Evolutionary conservation across 1,140 invertebrate species (phyloP), one percentile per base, ranked within the genome.

Genomic region (Zaprionus vittiger): DNA sequence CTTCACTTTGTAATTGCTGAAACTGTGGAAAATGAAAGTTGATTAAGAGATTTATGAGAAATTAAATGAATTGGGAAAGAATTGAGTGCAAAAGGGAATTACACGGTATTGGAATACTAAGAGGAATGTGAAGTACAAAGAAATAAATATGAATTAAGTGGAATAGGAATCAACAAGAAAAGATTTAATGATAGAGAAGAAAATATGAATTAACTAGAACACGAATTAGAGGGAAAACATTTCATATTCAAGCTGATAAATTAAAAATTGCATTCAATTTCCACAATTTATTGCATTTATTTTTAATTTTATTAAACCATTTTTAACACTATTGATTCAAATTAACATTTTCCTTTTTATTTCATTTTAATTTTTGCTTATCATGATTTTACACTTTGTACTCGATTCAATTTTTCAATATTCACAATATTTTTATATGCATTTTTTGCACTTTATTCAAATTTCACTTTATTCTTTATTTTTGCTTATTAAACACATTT

Each of bases 381-480:
- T n/a, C 24, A 11, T 28, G 7, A 44, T 34, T 41, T 28, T 3
- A 14, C 44, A 15, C 1, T 57, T 38, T 66, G 62, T 73, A 60
- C 55, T 28, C 15, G 22, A 31, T 22, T 31, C 31, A 17, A 17
- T 28, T 22, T 37, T 31, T 17, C 38, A 52, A 49, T 72, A 72
- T 60, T 52, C 55, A 67, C 55, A 55, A 55, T 28, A 60, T 55
- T 65, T 59, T 28, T 38, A 57, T 66, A 52, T 38, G 15, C 54
- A 49, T 55, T 17, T 44, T 52, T n/a, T 74, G 44, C 49, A 69
- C 59, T 63, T 70, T 24, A 64, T 49, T 69, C 57, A 34, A 62
- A 69, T 69, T 74, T 26, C 65, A 22, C 34, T n/a, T 57, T 52
- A 7, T n/a, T 3, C 2, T 17, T 9, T 44, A 5, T 26, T 49